phyloP scores from a whole-genome alignment of 2,113 vertebrate genomes.

The Sorex fumeus region DNA sequence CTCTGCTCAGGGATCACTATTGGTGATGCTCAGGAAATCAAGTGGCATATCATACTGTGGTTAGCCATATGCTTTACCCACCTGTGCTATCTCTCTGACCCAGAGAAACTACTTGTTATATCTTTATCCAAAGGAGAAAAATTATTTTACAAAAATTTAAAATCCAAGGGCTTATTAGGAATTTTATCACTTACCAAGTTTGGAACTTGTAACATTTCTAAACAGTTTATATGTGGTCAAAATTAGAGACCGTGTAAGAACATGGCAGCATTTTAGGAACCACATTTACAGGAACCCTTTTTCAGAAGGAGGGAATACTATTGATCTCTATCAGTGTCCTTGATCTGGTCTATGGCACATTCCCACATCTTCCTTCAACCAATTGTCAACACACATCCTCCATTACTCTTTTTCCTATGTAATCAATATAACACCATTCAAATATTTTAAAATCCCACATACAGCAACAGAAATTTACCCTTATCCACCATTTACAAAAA shows the following conservation, averaged over 20 bases:
- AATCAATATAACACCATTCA: background rate
- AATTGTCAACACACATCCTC: background rate
- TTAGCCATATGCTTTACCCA: too few relatives aligned
- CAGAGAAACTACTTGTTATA: background rate
- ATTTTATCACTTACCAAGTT: background rate
- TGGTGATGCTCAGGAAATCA: too few relatives aligned
- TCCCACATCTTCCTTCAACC: background rate
- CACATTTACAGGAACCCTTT: background rate
- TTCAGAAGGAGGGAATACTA: background rate
- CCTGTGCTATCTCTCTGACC: background rate
- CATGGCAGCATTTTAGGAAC: background rate
- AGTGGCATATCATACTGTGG: too few relatives aligned
- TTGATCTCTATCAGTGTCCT: background rate
- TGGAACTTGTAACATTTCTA: background rate
- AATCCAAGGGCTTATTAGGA: background rate
- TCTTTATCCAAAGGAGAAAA: background rate
- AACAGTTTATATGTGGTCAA: background rate
- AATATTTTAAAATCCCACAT: slow-evolving; percentile 7
- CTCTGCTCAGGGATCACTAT: too few relatives aligned
- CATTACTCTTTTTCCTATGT: background rate
- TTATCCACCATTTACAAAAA: background rate
- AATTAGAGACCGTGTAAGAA: background rate
- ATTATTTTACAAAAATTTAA: background rate
- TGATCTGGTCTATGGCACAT: background rate
- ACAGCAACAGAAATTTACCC: background rate